phyloP scores from a whole-genome alignment of 2,797 vertebrate genomes.

The Lepilemur septentrionalis region DNA sequence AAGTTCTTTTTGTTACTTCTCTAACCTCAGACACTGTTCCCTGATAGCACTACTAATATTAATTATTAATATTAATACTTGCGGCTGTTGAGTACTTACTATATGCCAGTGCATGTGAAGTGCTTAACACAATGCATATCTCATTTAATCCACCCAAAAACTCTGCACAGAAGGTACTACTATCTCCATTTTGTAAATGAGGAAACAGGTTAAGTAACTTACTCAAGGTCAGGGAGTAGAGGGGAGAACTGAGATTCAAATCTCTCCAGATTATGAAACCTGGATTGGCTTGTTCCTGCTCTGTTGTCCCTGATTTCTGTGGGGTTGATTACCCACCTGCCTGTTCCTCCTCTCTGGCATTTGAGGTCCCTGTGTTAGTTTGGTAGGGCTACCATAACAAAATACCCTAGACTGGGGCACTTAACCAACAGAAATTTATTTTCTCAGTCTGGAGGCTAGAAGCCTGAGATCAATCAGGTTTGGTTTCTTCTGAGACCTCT shows the following conservation, averaged over 20 bases:
- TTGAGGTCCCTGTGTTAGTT: not conserved
- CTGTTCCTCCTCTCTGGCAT: not conserved
- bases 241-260: not conserved
- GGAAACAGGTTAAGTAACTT: not conserved
- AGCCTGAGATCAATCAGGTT: not conserved
- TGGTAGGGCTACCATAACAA: not conserved
- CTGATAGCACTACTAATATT: not conserved
- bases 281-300: not conserved
- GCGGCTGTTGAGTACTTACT: not conserved
- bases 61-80: not conserved
- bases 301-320: not conserved
- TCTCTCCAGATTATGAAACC: not conserved
- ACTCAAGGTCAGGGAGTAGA: not conserved
- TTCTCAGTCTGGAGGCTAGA: not conserved
- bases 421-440: not conserved
- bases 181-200: conserved; percentile 10
- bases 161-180: not conserved
- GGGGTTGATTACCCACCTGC: not conserved
- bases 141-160: not conserved
- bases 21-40: not conserved
- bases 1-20: not conserved
- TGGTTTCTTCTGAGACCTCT: not conserved
- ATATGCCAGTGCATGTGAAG: not conserved
- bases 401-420: not conserved
- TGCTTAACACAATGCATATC: not conserved